phyloP scores from a whole-genome alignment of 2,888 invertebrate species.

The Leptopilina drosophilae region DNA sequence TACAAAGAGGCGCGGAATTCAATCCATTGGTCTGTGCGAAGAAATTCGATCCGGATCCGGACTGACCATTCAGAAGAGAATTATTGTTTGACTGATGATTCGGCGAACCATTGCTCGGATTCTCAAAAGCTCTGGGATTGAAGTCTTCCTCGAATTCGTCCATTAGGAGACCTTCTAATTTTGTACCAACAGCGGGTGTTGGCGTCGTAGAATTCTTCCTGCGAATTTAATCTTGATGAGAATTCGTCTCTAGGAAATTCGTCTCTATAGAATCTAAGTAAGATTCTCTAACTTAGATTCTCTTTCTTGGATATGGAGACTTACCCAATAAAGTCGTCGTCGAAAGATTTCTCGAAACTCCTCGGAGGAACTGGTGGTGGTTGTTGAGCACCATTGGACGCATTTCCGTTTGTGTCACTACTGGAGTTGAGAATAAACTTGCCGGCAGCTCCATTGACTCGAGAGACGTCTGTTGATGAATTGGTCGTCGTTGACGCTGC shows the following conservation, averaged over 20 bases:
- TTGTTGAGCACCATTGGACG: slow-evolving; percentile 71
- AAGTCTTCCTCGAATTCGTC: slow-evolving; percentile 91
- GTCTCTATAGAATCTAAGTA: too few relatives aligned
- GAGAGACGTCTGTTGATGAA: slow-evolving; percentile 62
- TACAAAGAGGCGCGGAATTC: slow-evolving; percentile 83
- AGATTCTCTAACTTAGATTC: too few relatives aligned
- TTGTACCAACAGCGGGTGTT: slow-evolving; percentile 84
- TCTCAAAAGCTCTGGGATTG: slow-evolving; percentile 83
- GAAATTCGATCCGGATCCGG: slow-evolving; percentile 76
- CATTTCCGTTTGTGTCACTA: slow-evolving; percentile 74
- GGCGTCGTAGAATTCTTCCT: slow-evolving; percentile 66
- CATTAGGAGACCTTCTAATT: slow-evolving; percentile 86
- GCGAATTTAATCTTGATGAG: not conserved
- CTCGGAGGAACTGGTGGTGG: slow-evolving; percentile 73
- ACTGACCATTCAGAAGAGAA: slow-evolving; percentile 72
- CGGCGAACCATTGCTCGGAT: slow-evolving; percentile 72
- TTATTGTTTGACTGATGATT: slow-evolving; percentile 71
- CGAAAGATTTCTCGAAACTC: slow-evolving; percentile 73
- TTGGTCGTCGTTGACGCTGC: slow-evolving; percentile 46
- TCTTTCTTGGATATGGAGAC: too few relatives aligned
- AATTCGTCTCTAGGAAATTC: too few relatives aligned
- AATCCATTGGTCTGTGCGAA: slow-evolving; percentile 76
- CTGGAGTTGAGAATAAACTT: slow-evolving; percentile 62
- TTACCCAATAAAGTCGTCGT: slow-evolving; percentile 74
- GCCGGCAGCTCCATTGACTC: slow-evolving; percentile 66